Evolutionary conservation across 2,888 invertebrate genomes (phyloP).

Genomic region (Didymodactylos carnosus): DNA sequence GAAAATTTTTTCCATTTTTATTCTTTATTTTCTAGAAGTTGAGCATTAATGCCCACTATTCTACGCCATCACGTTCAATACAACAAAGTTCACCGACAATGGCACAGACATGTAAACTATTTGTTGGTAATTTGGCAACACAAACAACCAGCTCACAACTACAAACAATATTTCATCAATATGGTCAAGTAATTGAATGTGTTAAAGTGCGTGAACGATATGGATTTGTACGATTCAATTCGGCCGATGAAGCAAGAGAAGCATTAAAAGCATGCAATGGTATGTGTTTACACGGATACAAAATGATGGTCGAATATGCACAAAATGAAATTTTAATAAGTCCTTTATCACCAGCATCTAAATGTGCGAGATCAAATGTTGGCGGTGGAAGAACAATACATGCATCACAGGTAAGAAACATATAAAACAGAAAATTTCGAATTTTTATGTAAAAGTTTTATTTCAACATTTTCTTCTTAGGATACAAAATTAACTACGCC

Average conservation of each 20-base stretch:
- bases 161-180: neutral
- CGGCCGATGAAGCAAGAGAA: neutral
- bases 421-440: no score
- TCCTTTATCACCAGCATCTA: neutral
- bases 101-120: slow-evolving; percentile 1
- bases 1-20: no score
- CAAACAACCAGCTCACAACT: neutral
- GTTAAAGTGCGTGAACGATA: neutral
- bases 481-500: neutral
- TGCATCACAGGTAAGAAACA: no score
- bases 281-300: neutral
- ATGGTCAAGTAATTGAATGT: neutral
- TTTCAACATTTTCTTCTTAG: no score
- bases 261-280: neutral
- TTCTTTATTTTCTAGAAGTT: no score
- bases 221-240: neutral
- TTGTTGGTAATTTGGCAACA: neutral
- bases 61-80: no score
- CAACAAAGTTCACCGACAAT: no score
- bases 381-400: no score
- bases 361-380: neutral
- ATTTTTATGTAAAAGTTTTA: no score
- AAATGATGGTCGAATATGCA: neutral
- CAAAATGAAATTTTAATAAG: neutral
- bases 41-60: no score